Evolutionary conservation across 2,888 invertebrate species (phyloP), one percentile per base, ranked within the genome.

Genomic region (Apodemia mormo): DNA sequence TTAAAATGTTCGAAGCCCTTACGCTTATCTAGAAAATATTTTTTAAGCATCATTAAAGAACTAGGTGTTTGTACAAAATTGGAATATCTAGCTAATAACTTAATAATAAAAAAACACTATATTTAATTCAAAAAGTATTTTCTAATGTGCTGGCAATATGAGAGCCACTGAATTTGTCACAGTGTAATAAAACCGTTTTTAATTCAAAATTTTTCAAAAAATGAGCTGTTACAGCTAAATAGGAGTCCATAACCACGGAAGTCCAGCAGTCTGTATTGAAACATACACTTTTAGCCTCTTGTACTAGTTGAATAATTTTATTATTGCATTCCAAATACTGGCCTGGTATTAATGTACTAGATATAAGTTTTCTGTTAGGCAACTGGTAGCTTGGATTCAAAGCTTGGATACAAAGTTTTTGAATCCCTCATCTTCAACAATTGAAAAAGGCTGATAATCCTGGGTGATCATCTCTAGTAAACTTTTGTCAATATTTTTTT

Each of bases 151-250:
- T 49, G 37, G 43, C 29, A 14, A 68, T 70, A 58, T 68, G 66
- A 2, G 58, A 52, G 22, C 58, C 66, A 61, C 52, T 68, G 10
- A 72, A 66, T 9, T 68, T 29, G 52, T 68, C 70, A 45, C 70
- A 72, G 30, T 72, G 70, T 33, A 72, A 54, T 45, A 72, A 61
- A 43, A 72, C 70, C 14, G 61, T 54, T 64, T 68, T 70, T 40
- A 71, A 30, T 71, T 74, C 54, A 49, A 68, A 71, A 37, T 71
- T 61, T 5, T 66, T 14, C 2, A 74, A 3, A 56, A 73, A 73
- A 73, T 75, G 75, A 65, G 73, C 75, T 61, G 75, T 75, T 9
- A 75, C 70, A 70, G 70, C 71, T 49, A 72, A 66, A 61, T 70
- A 73, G 40, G 69, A n/a, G 40, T 75, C 71, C 68, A 68, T 72